Base-by-base conservation (phyloP, 2,888 invertebrate species). In the Orthosia cruda region DNA sequence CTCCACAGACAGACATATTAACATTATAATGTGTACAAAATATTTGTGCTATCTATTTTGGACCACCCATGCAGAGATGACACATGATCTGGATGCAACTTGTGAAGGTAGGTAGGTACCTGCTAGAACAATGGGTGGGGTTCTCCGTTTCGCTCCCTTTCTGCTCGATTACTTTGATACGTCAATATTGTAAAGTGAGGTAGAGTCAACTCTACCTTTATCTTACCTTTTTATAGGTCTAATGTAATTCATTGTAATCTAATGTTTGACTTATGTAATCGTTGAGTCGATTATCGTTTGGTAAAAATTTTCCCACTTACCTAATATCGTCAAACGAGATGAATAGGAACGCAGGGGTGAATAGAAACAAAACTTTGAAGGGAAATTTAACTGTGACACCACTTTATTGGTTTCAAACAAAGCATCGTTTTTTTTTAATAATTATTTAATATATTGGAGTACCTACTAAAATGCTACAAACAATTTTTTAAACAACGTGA, bases 1-100 rank as follows among this genome's bases (percentile, higher is more conserved):
- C 89, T 90, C 91, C 88, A 89, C 92, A 92, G 89, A 90, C 93
- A 89, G 92, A 89, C 92, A 86, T 89, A 96, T 96, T 96, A 93
- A 93, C 96, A 96, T 96, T 91, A 96, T 94, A 96, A 96, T 96
- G 91, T 94, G 93, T 91, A 93, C 92, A 94, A 95, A 95, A 95
- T 95, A 93, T 95, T 94, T 94, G 92, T 95, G 95, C 94, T 93
- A 95, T 95, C 93, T 93, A 92, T 92, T 91, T 88, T 80, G 89
- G 96, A 96, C 96, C 96, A 96, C 96, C 96, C 96, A 40, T 40
- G 40, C 40, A 96, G 75, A 92, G 90, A 90, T 91, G 95, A 94
- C 95, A 96, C 89, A 91, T 87, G 94, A 95, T 95, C 93, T 93
- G 92, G 92, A 91, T 40, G 92, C 94, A 94, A 47, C 49, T 32